Conservation (phyloP, 1,140 invertebrate species). For the Lasaia peninsularis region DNA sequence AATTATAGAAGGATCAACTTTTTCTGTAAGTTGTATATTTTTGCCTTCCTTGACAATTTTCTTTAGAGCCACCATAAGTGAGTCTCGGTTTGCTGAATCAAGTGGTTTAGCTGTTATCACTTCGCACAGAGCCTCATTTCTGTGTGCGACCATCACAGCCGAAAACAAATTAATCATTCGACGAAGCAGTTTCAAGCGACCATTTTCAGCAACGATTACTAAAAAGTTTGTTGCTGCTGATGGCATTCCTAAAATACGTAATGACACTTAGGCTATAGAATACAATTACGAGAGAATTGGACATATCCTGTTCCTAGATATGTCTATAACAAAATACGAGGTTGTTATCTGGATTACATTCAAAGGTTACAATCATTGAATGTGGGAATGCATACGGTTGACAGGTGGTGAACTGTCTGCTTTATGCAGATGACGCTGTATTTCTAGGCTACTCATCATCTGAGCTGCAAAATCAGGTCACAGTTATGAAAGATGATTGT, state of each 20-base stretch:
- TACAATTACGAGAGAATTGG: too few species aligned
- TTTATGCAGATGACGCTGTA: too few species aligned
- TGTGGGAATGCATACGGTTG: too few species aligned
- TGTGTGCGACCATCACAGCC: constrained; percentile 56
- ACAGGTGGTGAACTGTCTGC: too few species aligned
- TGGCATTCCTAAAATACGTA: constrained; percentile 43
- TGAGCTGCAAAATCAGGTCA: too few species aligned
- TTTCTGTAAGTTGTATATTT: constrained; percentile 54
- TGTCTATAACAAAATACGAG: too few species aligned
- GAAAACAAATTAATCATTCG: constrained; percentile 52
- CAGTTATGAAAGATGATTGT: too few species aligned
- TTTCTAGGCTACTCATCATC: too few species aligned
- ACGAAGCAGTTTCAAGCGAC: constrained; percentile 44
- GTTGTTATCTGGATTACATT: too few species aligned
- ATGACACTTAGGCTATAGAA: too few species aligned
- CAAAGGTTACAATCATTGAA: too few species aligned
- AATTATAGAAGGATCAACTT: constrained; percentile 52
- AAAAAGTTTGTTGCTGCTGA: constrained; percentile 50
- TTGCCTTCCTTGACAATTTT: constrained; percentile 50
- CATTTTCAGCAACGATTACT: constrained; percentile 56
- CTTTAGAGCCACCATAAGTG: constrained; percentile 43
- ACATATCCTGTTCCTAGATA: too few species aligned
- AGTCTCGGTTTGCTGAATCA: constrained; percentile 33
- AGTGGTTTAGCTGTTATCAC: constrained; percentile 61
- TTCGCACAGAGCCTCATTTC: constrained; percentile 59